Evolutionary conservation across 1,140 invertebrate species (phyloP), one percentile per base, ranked within the genome.

Genomic region (Agraylea sexmaculata): DNA sequence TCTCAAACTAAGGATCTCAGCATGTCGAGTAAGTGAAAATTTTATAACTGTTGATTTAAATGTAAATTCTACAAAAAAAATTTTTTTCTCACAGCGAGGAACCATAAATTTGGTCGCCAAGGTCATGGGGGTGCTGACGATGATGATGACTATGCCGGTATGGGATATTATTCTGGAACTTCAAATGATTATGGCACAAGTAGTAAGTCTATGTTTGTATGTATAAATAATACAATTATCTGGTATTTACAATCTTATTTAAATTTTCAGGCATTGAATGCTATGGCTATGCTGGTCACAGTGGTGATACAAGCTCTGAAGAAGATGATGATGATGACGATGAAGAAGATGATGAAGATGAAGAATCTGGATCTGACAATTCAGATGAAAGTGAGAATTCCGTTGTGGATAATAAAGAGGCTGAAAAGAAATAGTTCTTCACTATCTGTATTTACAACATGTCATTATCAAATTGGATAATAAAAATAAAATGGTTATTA

Each of bases 1-100:
- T 79, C 83, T 1, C 78, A 89, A 57, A 94, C 90, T 2, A 92
- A 92, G 57, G 89, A 95, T 64, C 75, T 95, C 48, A 87, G 84
- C 66, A 90, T 97, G 81, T 95, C 91, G 21, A 92, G 87, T 91
- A 67, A 77, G 77, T 69, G 40, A 47, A 8, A 29, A 37, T 18
- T 43, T 34, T 46, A 23, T 43, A 15, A 34, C 16, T 27, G 45
- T 31, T 20, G 23, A 28, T 21, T 35, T 40, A 15, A 20, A 45
- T 28, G 34, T 19, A 38, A 22, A 25, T 34, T 33, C 3, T 21
- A 19, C 0, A 19, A 41, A 11, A 22, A 36, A 25, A n/a, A n/a
- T 13, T 36, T 13, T 22, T 17, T 11, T 17, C 38, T 58, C 66
- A 45, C 54, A 82, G 78, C 82, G 41, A 77, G 80, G 38, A 78